Percentiles rank a stretch among this genome's conserved stretches.
phyloP scores from a whole-genome alignment of 2,797 vertebrate genomes.

The Spinus pinus region DNA sequence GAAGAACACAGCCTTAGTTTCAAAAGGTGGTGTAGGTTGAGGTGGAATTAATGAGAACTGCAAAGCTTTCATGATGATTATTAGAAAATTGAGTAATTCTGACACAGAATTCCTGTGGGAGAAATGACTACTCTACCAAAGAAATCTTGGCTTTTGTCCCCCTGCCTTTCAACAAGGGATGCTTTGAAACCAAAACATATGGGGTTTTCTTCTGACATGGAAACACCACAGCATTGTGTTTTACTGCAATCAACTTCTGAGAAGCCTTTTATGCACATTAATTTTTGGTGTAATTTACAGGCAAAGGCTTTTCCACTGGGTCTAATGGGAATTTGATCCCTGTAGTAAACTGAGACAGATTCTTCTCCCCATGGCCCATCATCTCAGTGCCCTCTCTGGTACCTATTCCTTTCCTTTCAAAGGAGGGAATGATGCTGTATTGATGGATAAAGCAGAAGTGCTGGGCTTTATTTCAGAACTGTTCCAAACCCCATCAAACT shows the following conservation, averaged over 20 bases:
- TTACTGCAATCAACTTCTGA: neutral
- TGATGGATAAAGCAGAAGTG: neutral
- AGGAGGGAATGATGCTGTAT: neutral
- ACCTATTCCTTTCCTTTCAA: neutral
- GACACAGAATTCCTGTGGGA: neutral
- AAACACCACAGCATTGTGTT: neutral
- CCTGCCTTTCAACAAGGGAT: neutral
- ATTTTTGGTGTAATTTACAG: neutral
- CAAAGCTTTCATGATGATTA: slow-evolving; percentile 9
- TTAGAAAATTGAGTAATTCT: slow-evolving; percentile 27
- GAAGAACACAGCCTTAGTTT: neutral
- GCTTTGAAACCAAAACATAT: neutral
- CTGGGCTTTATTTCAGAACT: neutral
- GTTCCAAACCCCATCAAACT: neutral
- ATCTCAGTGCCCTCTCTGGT: neutral
- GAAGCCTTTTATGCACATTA: slow-evolving; percentile 21
- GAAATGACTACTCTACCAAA: neutral
- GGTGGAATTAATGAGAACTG: neutral
- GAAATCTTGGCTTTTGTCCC: neutral
- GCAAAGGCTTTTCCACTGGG: neutral
- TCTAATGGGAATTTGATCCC: neutral
- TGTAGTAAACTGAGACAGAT: neutral
- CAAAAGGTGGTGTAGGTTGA: neutral
- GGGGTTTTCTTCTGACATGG: neutral
- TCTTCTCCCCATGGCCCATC: neutral